Percentiles rank a stretch among this genome's conserved stretches.
Evolutionary conservation across 2,797 vertebrate genomes (phyloP).

Genomic region (Aselliscus stoliczkanus): DNA sequence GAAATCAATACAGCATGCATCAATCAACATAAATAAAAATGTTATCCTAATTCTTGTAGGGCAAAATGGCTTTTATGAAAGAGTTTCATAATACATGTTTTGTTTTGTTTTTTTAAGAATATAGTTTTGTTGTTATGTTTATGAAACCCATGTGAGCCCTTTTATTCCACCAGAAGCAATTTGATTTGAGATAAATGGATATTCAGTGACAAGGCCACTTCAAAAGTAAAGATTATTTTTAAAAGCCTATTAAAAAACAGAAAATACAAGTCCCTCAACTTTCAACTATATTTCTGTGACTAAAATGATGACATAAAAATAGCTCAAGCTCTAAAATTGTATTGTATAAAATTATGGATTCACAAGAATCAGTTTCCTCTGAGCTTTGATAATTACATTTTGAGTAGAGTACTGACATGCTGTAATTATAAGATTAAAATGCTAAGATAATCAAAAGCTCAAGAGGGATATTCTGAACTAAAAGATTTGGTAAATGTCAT

Average conservation of each 20-base stretch:
- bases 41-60: neutral
- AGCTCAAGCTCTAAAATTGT: constrained; percentile 60
- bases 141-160: neutral
- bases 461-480: neutral
- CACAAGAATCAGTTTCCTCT: constrained; percentile 65
- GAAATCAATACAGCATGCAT: neutral
- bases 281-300: constrained; percentile 59
- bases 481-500: constrained; percentile 63
- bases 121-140: neutral
- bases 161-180: constrained; percentile 18
- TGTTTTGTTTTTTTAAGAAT: neutral
- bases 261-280: constrained; percentile 15
- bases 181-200: constrained; percentile 46
- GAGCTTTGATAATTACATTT: constrained; percentile 58
- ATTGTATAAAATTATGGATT: constrained; percentile 55
- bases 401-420: constrained; percentile 55
- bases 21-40: neutral
- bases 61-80: neutral
- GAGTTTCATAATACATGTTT: neutral
- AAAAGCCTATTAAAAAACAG: constrained; percentile 38
- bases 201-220: constrained; percentile 41
- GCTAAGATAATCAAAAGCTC: constrained; percentile 58
- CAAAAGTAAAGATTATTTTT: constrained; percentile 47
- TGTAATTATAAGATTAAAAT: constrained; percentile 72
- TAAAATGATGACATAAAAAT: constrained; percentile 54